Evolutionary conservation across 2,888 invertebrate genomes (phyloP).

Genomic region (Actias luna): DNA sequence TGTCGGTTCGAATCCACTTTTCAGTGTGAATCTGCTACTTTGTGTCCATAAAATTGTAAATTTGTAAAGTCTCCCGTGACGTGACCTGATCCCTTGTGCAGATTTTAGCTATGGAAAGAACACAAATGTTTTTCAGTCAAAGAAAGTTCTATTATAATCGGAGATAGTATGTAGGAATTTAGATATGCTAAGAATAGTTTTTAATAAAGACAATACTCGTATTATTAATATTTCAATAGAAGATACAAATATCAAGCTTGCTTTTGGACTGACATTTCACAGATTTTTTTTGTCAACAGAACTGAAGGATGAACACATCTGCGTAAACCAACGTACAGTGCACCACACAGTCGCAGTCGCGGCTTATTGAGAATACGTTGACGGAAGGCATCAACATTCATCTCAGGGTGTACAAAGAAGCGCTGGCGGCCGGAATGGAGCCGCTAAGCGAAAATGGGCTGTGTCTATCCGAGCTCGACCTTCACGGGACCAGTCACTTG

Average conservation of each 20-base stretch:
- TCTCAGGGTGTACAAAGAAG: slow-evolving; percentile 81
- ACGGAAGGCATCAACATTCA: slow-evolving; percentile 73
- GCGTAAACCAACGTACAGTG: slow-evolving; percentile 28
- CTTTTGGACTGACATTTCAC: not conserved
- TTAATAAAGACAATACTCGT: not conserved
- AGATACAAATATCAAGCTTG: not conserved
- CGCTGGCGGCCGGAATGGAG: slow-evolving; percentile 86
- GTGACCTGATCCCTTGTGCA: too few relatives aligned
- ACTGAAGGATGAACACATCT: slow-evolving; percentile 29
- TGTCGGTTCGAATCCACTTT: too few relatives aligned
- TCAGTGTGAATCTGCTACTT: too few relatives aligned
- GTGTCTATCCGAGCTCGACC: slow-evolving; percentile 87
- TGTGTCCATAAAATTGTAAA: too few relatives aligned
- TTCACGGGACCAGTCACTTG: slow-evolving; percentile 74
- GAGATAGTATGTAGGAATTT: too few relatives aligned
- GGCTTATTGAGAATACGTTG: slow-evolving; percentile 38
- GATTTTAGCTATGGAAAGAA: too few relatives aligned
- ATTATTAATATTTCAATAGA: not conserved
- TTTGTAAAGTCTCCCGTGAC: too few relatives aligned
- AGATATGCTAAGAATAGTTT: too few relatives aligned
- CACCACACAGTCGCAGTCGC: slow-evolving; percentile 30
- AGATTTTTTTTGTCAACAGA: slow-evolving; percentile 22
- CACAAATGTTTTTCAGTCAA: too few relatives aligned
- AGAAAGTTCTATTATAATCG: too few relatives aligned
- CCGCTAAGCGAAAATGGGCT: slow-evolving; percentile 86